Base-by-base conservation (phyloP, 30 jellyfish, hydroid and myxozoan species). In the Pelagia noctiluca region DNA sequence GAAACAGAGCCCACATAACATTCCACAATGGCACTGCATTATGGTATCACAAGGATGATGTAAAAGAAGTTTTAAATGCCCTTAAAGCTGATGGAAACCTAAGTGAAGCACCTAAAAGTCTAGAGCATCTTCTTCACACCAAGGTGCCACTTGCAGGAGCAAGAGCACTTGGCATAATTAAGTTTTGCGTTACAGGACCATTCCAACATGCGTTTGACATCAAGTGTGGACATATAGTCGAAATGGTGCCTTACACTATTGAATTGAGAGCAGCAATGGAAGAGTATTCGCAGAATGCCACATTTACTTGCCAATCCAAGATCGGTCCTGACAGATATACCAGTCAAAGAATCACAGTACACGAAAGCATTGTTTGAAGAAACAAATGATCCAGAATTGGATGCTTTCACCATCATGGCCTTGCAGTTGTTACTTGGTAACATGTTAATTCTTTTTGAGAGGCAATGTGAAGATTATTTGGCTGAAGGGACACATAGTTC, bases 81-180 rank as follows among this genome's bases (percentile, higher is more conserved):
- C 16, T 42, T 42, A 42, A 42, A 42, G 57, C 57, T 42, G 57
- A 42, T 42, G 16, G 57, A 8, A 5, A 8, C 8, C 8, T 42
- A 5, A 42, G 12, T 42, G 57, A 42, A 5, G 12, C 57, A 42
- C 8, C 16, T 8, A 42, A 42, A 16, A 5, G 12, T 5, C 57
- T 42, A 5, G 57, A 42, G 12, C 57, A 42, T 8, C 57, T 42
- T 16, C 8, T 42, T 42, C 16, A 8, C 57, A 8, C 16, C 57
- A 42, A 42, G 16, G 57, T 42, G 8, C 57, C 57, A 42, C 35
- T 68, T 63, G 81, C 81, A 68, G 81, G 81, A 33, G 81, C 81
- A 24, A 68, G 81, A 21, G 81, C 81, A 1, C 63, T 68, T n/a
- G 81, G 81, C 19, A 68, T 68, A 19, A 25, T 68, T 26, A 68